A percentile compares a stretch with the other conserved stretches of the same genome.
These are phyloP conservation scores for Ochlodes sylvanus DNA, from an alignment of 2,888 invertebrate species.

Conservation along the genomic window DNA sequence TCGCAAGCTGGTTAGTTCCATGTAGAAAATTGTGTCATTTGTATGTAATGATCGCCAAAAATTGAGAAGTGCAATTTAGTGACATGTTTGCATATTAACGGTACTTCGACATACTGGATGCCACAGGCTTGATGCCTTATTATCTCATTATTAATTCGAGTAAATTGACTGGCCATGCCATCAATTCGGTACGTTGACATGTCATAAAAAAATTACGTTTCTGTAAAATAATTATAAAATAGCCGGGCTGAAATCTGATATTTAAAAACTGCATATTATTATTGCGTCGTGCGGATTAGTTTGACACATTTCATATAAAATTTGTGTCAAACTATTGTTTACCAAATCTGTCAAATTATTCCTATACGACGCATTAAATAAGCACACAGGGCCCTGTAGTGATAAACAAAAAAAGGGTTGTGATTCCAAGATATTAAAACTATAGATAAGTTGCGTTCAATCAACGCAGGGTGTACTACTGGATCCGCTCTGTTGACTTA, in stretches of 20 bases:
- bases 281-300: no score
- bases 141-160: conserved; percentile 3
- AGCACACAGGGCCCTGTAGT: no score
- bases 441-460: no score
- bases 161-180: conserved; percentile 2
- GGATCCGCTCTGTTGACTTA: no score
- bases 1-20: not conserved
- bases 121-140: conserved; percentile 9
- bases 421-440: no score
- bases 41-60: not conserved
- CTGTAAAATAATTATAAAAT: not conserved
- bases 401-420: no score
- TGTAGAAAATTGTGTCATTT: not conserved
- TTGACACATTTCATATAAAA: no score
- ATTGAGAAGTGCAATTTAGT: not conserved
- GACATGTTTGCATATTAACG: conserved; percentile 17
- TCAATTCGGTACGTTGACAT: conserved; percentile 17
- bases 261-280: not conserved
- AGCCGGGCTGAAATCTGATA: not conserved
- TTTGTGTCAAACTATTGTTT: no score
- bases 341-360: no score
- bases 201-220: not conserved
- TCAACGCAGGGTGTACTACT: no score
- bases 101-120: conserved; percentile 11
- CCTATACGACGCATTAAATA: no score